phyloP scores from a whole-genome alignment of 2,888 invertebrate species.

The Drosophila anceps region DNA sequence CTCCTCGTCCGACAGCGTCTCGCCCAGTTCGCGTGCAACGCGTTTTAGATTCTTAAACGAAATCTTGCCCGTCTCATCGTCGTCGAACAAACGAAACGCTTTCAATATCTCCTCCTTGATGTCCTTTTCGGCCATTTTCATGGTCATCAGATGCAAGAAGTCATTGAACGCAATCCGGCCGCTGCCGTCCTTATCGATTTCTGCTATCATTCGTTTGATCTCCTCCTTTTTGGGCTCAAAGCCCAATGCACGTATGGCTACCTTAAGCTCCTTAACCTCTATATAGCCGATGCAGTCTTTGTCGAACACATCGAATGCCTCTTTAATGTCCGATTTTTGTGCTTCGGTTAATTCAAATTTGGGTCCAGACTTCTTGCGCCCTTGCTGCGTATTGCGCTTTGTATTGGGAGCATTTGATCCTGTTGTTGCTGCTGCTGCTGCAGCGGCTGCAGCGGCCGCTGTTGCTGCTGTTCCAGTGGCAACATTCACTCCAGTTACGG shows the following conservation, averaged over 20 bases:
- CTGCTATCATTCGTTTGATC: slow-evolving; percentile 96
- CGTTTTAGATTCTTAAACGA: slow-evolving; percentile 96
- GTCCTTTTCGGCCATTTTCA: slow-evolving; percentile 98
- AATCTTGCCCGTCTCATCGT: slow-evolving; percentile 98
- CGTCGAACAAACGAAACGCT: slow-evolving; percentile 99
- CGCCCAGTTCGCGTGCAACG: slow-evolving; percentile 97
- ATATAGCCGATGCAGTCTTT: slow-evolving; percentile 95
- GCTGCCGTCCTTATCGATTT: slow-evolving; percentile 94
- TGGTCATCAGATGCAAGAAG: slow-evolving; percentile 94
- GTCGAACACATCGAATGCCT: slow-evolving; percentile 98
- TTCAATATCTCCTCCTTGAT: slow-evolving; percentile 98
- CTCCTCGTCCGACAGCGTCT: slow-evolving; percentile 98
- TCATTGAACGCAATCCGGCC: slow-evolving; percentile 95
- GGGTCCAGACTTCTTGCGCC: slow-evolving; percentile 89
- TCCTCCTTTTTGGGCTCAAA: slow-evolving; percentile 99
- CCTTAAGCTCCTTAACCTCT: slow-evolving; percentile 96
- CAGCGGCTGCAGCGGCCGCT: slow-evolving; percentile 15
- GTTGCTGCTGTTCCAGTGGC: slow-evolving; percentile 4
- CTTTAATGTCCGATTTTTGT: slow-evolving; percentile 96
- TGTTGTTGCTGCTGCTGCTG: slow-evolving; percentile 26
- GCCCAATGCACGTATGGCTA: slow-evolving; percentile 97
- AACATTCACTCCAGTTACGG: slow-evolving; percentile 43
- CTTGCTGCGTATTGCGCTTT: slow-evolving; percentile 70
- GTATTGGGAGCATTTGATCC: slow-evolving; percentile 33
- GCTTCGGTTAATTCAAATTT: slow-evolving; percentile 95